Evolutionary conservation across 64 coral and sea anemone species (phyloP).

Genomic region (Stichodactyla helianthus): DNA sequence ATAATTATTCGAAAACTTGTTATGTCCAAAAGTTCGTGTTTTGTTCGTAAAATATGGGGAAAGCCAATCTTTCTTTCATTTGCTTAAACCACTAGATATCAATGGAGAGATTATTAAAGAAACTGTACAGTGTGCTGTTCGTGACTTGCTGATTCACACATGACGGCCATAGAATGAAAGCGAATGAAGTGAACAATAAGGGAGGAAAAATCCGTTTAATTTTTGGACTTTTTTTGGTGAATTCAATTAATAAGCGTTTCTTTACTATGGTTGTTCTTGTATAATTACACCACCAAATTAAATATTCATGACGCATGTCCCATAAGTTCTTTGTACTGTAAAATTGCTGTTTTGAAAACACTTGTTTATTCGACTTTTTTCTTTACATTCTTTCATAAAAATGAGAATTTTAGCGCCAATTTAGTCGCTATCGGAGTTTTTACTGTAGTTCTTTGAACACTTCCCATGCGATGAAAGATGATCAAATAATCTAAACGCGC

Average conservation of each 20-base stretch:
- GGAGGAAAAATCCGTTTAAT: neutral
- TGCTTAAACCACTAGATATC: too few relatives aligned
- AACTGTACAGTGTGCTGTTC: too few relatives aligned
- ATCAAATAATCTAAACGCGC: neutral
- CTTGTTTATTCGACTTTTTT: neutral
- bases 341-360: neutral
- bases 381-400: neutral
- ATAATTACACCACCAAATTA: neutral
- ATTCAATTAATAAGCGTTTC: neutral
- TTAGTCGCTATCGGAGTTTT: neutral
- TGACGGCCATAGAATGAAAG: neutral
- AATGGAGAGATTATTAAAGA: too few relatives aligned
- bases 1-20: too few relatives aligned
- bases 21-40: too few relatives aligned
- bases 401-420: neutral
- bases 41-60: too few relatives aligned
- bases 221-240: neutral
- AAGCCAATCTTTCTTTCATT: too few relatives aligned
- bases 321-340: neutral
- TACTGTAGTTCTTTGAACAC: neutral
- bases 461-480: neutral
- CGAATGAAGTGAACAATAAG: neutral
- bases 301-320: neutral
- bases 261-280: neutral
- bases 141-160: too few relatives aligned